Conservation (phyloP, 1,140 invertebrate species). For the Platorchestia sp. region DNA sequence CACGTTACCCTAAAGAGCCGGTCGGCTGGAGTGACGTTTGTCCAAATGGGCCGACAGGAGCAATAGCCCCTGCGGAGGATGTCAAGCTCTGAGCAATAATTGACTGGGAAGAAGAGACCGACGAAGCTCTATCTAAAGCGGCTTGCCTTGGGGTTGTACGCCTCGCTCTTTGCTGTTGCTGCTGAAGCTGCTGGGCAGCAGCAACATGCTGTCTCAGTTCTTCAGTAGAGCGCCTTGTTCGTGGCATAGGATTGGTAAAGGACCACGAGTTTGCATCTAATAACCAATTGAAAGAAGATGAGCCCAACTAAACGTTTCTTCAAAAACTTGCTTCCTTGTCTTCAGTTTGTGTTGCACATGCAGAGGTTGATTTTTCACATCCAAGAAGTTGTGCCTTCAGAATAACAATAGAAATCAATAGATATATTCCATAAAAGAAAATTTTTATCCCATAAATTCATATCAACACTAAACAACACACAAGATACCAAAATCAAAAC, state of each 20-base stretch:
- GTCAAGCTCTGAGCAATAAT: constrained; percentile 39
- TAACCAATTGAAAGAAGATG: neutral
- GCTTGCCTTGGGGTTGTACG: constrained; percentile 50
- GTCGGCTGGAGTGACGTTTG: constrained; percentile 34
- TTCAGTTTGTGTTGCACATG: neutral
- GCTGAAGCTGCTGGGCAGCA: constrained; percentile 52
- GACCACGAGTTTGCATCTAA: constrained; percentile 41
- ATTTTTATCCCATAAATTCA: too few species aligned
- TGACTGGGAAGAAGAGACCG: constrained; percentile 44
- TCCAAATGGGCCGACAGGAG: constrained; percentile 46
- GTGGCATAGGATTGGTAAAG: constrained; percentile 46
- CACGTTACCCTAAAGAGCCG: constrained; percentile 38
- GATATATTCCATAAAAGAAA: too few species aligned
- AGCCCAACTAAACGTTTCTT: neutral
- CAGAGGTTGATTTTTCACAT: neutral
- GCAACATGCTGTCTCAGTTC: constrained; percentile 55
- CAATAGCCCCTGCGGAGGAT: constrained; percentile 30
- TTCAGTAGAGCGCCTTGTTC: constrained; percentile 49
- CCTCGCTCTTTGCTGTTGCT: constrained; percentile 44
- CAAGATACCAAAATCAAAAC: too few species aligned
- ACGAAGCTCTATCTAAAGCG: constrained; percentile 46
- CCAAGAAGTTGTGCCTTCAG: neutral
- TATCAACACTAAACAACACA: too few species aligned
- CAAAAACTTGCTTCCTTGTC: neutral
- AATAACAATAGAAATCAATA: neutral